Evolutionary conservation across 2,797 vertebrate species (phyloP), one percentile per base, ranked within the genome.

Genomic region (Pantherophis vulpinus): DNA sequence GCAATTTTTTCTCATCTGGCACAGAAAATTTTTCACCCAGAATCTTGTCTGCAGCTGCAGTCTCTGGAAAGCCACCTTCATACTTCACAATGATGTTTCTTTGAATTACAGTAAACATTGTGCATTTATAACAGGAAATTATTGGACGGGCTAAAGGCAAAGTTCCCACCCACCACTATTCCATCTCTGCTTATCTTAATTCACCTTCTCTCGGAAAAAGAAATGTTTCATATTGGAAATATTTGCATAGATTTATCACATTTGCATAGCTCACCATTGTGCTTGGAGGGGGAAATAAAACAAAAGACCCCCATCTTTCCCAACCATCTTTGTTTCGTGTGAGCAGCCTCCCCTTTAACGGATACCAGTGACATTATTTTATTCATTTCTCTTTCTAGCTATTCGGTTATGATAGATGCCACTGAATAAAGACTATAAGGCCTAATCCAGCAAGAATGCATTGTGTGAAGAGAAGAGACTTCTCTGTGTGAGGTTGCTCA

Each of bases 1-100:
- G 96, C 94, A 97, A 97, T 97, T 97, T 97, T 97, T 97, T 97
- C 97, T 97, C 97, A 70, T 96, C 96, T 97, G 96, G 96, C 95
- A 96, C 94, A 95, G 94, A 97, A 97, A 61, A 97, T 97, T 97
- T 96, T 98, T 98, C 96, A 96, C 96, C 97, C 94, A 96, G 97
- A 97, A 96, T 97, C 96, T 97, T 97, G 97, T 95, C 97, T 97
- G 95, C 97, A 97, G 95, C 97, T 74, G 51, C 96, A 96, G 91
- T 88, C 95, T 91, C 74, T 83, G 91, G 95, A 96, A 98, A 98
- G 94, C 95, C 92, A 92, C 94, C 96, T 96, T 97, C 90, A 93
- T 94, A 95, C 0, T 2, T 97, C 97, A 93, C 95, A 96, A 93
- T 93, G 95, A 97, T 97, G 66, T 94, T 55, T 94, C 92, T 61